Evolutionary conservation across 2,797 vertebrate species (phyloP).

Genomic region (Oophaga sylvatica): DNA sequence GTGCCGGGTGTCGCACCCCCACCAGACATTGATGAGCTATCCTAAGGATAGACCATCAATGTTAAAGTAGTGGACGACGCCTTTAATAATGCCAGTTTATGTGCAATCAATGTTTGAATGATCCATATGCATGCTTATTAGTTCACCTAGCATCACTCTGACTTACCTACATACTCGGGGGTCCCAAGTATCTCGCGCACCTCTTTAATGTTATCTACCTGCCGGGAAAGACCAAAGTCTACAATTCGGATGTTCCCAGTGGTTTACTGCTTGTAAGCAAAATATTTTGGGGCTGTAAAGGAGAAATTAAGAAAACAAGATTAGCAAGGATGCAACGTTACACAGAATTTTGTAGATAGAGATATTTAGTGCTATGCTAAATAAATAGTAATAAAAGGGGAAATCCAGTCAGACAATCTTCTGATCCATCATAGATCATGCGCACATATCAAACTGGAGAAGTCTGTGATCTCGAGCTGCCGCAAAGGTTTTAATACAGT

Average conservation of each 20-base stretch:
- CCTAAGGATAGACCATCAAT: too few species aligned
- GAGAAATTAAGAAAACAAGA: not conserved
- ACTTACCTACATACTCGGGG: slow-evolving; percentile 86
- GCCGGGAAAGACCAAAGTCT: slow-evolving; percentile 83
- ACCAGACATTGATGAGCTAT: too few species aligned
- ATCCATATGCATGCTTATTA: not conserved
- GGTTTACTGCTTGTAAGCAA: slow-evolving; percentile 80
- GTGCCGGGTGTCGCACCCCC: too few species aligned
- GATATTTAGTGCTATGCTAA: not conserved
- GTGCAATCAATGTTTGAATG: not conserved
- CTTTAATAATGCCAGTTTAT: too few species aligned
- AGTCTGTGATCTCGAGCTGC: not conserved
- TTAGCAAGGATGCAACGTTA: not conserved
- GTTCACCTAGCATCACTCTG: not conserved
- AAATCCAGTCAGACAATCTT: not conserved
- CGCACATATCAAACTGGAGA: not conserved
- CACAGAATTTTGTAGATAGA: not conserved
- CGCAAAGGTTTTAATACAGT: not conserved
- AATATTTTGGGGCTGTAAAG: slow-evolving; percentile 82
- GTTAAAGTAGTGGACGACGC: too few species aligned
- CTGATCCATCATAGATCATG: not conserved
- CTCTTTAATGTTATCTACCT: slow-evolving; percentile 77
- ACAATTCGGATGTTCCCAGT: slow-evolving; percentile 84
- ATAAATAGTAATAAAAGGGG: not conserved
- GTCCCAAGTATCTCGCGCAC: slow-evolving; percentile 84